Evolutionary conservation across 2,113 vertebrate species (phyloP).

Genomic region (Nesoenas mayeri): DNA sequence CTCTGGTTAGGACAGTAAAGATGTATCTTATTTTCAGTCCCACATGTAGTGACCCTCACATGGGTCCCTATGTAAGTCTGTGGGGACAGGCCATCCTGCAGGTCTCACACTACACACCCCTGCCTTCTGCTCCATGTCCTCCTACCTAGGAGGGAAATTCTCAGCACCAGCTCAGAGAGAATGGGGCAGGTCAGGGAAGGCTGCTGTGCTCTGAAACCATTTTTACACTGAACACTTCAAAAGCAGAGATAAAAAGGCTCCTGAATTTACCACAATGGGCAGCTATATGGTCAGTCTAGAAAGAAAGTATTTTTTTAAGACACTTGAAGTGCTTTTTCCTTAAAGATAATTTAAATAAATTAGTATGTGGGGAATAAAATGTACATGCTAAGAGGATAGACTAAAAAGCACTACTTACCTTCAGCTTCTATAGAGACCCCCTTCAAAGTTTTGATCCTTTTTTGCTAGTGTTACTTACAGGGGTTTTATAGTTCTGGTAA

Average conservation of each 20-base stretch:
- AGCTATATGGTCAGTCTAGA: accelerated
- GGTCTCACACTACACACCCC: accelerated
- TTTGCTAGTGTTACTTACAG: accelerated
- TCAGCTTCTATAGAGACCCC: accelerated
- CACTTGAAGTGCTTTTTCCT: accelerated
- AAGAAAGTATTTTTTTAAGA: accelerated
- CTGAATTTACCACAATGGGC: accelerated
- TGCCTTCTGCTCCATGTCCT: accelerated
- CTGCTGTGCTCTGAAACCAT: accelerated
- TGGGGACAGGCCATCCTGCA: accelerated
- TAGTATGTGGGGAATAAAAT: accelerated
- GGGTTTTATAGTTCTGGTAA: neutral
- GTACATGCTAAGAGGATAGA: accelerated
- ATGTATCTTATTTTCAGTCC: too few species aligned
- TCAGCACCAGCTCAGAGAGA: accelerated
- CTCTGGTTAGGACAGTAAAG: neutral
- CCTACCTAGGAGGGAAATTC: neutral
- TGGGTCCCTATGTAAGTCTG: accelerated
- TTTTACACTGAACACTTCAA: accelerated
- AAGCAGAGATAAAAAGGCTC: neutral
- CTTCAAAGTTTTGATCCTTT: accelerated
- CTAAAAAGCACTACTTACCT: neutral
- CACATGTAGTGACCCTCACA: accelerated
- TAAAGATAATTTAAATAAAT: neutral
- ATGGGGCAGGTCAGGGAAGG: accelerated